Evolutionary conservation across 1,140 invertebrate genomes (phyloP).

Genomic region (Drosophila ambigua): DNA sequence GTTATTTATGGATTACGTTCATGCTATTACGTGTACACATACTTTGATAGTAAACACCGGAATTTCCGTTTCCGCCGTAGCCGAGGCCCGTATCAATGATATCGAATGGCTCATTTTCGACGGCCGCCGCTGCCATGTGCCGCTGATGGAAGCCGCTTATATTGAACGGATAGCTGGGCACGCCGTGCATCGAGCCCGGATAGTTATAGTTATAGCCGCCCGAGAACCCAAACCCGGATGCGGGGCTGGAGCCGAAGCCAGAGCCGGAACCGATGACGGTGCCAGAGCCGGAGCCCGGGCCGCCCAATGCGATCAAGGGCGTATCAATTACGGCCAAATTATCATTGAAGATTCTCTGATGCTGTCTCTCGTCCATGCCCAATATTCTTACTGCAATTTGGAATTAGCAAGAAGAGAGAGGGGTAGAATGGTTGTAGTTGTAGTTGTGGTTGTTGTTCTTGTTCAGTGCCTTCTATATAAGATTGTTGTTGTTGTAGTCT

Average conservation of each 20-base stretch:
- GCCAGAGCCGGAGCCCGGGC: conserved; percentile 15
- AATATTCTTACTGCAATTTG: conserved; percentile 84
- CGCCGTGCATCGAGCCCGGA: conserved; percentile 74
- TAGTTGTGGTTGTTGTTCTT: conserved; percentile 42
- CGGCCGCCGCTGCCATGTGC: conserved; percentile 70
- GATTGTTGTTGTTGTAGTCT: conserved; percentile 39
- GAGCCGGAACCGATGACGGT: conserved; percentile 15
- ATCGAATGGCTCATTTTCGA: conserved; percentile 78
- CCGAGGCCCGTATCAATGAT: conserved; percentile 79
- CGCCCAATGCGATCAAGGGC: conserved; percentile 76
- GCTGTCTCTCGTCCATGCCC: conserved; percentile 84
- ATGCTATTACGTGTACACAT: conserved; percentile 80
- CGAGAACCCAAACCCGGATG: conserved; percentile 33
- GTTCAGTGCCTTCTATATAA: conserved; percentile 55
- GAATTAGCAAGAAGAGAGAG: conserved; percentile 69
- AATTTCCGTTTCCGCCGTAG: conserved; percentile 71
- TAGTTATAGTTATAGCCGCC: conserved; percentile 73
- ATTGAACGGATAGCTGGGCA: conserved; percentile 83
- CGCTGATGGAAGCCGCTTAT: conserved; percentile 82
- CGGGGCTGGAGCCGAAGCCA: conserved; percentile 14
- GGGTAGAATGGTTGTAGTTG: conserved; percentile 69
- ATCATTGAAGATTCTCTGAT: conserved; percentile 84
- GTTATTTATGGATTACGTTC: conserved; percentile 74
- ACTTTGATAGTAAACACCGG: conserved; percentile 82
- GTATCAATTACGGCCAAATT: conserved; percentile 84